Conservation (phyloP, 2,888 invertebrate species). For the Piscicola geometra region DNA sequence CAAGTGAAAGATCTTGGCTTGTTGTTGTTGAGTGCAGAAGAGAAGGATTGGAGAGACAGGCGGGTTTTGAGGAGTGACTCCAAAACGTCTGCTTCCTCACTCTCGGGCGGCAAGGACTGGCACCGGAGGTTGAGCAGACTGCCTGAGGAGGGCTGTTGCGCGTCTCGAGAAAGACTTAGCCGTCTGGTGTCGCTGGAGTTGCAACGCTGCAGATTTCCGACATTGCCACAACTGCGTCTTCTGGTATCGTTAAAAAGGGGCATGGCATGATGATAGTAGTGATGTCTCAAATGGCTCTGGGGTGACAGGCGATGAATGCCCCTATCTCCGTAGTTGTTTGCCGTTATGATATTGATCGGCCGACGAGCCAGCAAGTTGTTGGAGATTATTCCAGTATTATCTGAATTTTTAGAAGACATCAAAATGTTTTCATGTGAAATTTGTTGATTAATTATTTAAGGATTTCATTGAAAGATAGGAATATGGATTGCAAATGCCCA, state of each 20-base stretch:
- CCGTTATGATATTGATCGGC: not conserved
- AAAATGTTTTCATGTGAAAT: no score
- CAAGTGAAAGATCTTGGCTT: constrained; percentile 26
- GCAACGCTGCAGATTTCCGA: constrained; percentile 2
- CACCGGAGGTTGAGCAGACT: constrained; percentile 25
- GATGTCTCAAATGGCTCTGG: not conserved
- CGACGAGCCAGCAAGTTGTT: constrained; percentile 5
- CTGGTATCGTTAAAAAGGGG: not conserved
- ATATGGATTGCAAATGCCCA: no score
- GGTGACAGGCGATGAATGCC: not conserved
- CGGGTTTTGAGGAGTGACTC: constrained; percentile 8
- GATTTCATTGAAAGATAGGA: no score
- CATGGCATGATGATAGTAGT: not conserved
- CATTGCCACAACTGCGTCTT: constrained; percentile 8
- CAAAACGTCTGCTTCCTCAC: constrained; percentile 26
- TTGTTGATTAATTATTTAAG: no score
- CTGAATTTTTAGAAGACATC: not conserved
- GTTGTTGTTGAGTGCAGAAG: not conserved
- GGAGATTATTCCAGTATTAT: not conserved
- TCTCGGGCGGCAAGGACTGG: constrained; percentile 29
- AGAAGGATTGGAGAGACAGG: not conserved
- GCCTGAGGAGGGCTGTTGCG: constrained; percentile 24
- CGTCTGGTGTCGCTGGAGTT: constrained; percentile 28
- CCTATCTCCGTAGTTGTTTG: not conserved
- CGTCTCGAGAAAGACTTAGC: constrained; percentile 28